phyloP scores from a whole-genome alignment of 1,140 invertebrate species.

The Leptonema lineaticorne region DNA sequence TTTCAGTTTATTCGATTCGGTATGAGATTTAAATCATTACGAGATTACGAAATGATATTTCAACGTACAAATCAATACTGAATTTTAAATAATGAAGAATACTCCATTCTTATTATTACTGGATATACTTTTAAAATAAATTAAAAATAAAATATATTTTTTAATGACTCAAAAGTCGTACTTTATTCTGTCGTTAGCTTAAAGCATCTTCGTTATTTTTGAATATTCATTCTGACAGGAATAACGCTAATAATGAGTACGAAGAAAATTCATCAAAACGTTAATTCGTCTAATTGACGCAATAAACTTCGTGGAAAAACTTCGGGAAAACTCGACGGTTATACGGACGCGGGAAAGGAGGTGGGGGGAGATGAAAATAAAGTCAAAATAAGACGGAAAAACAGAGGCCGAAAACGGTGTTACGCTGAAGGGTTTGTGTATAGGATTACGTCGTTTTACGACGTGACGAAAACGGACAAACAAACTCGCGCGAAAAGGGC shows the following conservation, averaged over 20 bases:
- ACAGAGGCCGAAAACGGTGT: no score
- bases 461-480: slow-evolving; percentile 17
- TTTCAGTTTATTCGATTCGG: no score
- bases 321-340: neutral
- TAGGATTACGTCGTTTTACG: slow-evolving; percentile 23
- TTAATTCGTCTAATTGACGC: slow-evolving; percentile 7
- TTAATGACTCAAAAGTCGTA: neutral
- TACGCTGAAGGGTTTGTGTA: no score
- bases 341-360: neutral
- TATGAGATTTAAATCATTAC: no score
- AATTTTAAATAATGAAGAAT: no score
- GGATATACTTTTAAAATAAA: neutral
- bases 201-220: neutral
- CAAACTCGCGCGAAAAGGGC: neutral
- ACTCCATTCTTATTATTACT: neutral
- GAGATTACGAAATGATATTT: neutral
- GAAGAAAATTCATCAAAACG: neutral
- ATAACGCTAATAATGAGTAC: neutral
- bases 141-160: neutral
- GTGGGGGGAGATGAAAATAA: neutral
- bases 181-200: no score
- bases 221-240: neutral
- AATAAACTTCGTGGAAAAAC: neutral
- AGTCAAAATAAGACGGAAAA: neutral
- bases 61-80: neutral